Evolutionary conservation across 2,888 invertebrate species (phyloP).

Genomic region (Lithophane ornitopus): DNA sequence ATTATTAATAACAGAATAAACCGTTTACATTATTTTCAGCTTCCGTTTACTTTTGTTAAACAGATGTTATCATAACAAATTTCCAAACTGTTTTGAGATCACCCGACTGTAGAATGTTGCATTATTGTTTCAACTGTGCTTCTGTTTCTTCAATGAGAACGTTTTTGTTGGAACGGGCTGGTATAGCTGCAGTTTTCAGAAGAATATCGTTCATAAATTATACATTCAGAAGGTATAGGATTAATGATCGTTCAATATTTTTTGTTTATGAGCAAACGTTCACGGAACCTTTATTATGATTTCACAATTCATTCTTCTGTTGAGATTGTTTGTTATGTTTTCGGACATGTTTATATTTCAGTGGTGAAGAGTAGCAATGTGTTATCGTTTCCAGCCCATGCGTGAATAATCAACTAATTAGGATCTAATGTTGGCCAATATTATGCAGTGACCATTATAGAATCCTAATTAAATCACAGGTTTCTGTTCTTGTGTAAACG

Average conservation of each 20-base stretch:
- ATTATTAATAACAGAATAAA: conserved; percentile 50
- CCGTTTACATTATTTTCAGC: conserved; percentile 66
- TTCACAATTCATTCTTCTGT: conserved; percentile 59
- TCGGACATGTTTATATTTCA: conserved; percentile 52
- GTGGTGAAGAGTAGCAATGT: conserved; percentile 46
- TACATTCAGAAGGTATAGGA: conserved; percentile 51
- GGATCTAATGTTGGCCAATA: background rate
- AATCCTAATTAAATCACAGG: background rate
- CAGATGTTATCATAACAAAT: conserved; percentile 78
- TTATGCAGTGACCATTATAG: background rate
- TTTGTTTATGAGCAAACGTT: conserved; percentile 44
- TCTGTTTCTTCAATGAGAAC: conserved; percentile 56
- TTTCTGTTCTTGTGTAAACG: background rate
- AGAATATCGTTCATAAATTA: conserved; percentile 53
- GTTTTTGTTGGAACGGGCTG: conserved; percentile 30
- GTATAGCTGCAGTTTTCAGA: conserved; percentile 48
- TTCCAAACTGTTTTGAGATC: conserved; percentile 78
- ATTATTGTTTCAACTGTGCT: conserved; percentile 70
- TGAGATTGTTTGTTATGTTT: conserved; percentile 53
- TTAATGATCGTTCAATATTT: conserved; percentile 51
- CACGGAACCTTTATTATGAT: conserved; percentile 57
- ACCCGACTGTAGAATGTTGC: conserved; percentile 74
- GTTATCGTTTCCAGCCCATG: conserved; percentile 33
- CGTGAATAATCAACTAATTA: background rate
- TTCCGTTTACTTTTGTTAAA: conserved; percentile 72